Percentiles rank a stretch among this genome's conserved stretches.
These are phyloP conservation scores for Notocelia uddmanniana DNA, from an alignment of 2,888 invertebrate genomes.

Conservation along the genomic window DNA sequence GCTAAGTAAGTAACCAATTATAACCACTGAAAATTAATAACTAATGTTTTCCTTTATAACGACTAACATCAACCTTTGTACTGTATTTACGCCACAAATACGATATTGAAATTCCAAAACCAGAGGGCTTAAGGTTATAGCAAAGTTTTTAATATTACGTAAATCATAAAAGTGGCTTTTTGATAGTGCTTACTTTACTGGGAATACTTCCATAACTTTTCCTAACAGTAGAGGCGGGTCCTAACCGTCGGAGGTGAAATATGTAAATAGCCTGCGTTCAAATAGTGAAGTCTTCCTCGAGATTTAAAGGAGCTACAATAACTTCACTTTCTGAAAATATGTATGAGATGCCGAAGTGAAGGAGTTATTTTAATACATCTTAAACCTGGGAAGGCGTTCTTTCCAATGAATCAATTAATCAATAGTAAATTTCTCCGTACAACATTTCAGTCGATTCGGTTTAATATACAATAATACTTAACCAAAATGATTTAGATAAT, in stretches of 20 bases:
- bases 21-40: no score
- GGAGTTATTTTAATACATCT: neutral
- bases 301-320: slow-evolving; percentile 18
- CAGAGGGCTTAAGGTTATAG: no score
- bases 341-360: neutral
- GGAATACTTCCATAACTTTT: slow-evolving; percentile 64
- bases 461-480: no score
- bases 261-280: slow-evolving; percentile 41
- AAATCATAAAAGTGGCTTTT: slow-evolving; percentile 1
- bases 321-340: slow-evolving; percentile 1
- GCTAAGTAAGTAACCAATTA: neutral
- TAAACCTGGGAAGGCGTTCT: neutral
- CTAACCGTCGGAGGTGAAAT: slow-evolving; percentile 44
- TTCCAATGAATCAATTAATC: neutral
- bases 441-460: no score
- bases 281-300: slow-evolving; percentile 20
- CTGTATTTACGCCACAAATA: no score
- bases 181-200: slow-evolving; percentile 42
- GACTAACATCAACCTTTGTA: neutral
- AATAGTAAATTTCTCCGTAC: neutral
- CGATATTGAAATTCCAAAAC: neutral
- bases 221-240: slow-evolving; percentile 36
- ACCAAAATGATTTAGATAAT: no score
- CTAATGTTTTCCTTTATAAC: neutral
- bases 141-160: neutral